Conservation (phyloP, 1,140 invertebrate genomes). For the Orchestia grillus region DNA sequence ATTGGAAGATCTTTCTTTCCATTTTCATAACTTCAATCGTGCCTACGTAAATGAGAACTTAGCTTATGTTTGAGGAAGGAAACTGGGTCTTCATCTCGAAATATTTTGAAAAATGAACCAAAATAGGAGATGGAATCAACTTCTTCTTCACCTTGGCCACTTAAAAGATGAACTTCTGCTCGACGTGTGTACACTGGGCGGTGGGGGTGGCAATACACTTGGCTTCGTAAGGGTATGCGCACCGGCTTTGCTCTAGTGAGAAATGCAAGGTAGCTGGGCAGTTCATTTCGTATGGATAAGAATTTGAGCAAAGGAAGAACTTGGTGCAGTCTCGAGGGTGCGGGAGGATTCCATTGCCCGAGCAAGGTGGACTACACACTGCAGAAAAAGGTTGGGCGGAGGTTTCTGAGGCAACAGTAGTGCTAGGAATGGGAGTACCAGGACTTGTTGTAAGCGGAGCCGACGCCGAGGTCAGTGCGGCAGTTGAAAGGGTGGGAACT, state of each 20-base stretch:
- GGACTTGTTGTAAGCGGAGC: background rate
- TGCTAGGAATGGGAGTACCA: background rate
- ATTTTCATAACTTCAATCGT: background rate
- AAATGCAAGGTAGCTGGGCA: background rate
- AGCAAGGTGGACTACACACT: background rate
- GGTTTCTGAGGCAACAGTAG: background rate
- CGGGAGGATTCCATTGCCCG: background rate
- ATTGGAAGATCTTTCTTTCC: background rate
- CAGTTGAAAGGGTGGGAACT: background rate
- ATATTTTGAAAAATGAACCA: background rate
- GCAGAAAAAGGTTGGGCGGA: too few species aligned
- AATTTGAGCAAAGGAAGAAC: slow-evolving; percentile 37
- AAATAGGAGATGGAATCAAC: background rate
- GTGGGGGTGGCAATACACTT: background rate
- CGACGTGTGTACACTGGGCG: background rate
- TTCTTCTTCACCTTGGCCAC: background rate
- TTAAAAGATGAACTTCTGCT: background rate
- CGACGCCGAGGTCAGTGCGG: background rate
- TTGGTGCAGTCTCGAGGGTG: background rate
- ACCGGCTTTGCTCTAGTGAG: background rate
- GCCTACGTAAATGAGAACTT: background rate
- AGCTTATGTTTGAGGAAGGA: background rate
- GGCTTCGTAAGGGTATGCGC: background rate
- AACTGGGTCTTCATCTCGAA: background rate
- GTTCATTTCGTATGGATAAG: background rate